Conservation (phyloP, 2,888 invertebrate genomes). For the Heliothis peltigera region DNA sequence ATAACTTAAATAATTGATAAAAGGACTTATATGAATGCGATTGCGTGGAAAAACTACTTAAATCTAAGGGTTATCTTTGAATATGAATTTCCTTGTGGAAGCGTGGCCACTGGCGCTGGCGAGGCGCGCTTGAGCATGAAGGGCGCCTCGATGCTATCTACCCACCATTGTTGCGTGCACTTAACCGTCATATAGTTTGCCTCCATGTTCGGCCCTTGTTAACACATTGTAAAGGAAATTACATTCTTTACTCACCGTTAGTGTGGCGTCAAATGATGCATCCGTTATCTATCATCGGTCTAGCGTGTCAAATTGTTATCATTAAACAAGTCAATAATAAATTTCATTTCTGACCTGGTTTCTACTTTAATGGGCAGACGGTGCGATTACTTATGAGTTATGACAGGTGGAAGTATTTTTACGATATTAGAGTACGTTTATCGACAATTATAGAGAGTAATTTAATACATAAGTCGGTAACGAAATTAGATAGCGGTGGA, state of each 20-base stretch:
- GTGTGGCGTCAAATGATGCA: constrained; percentile 79
- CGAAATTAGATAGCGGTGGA: constrained; percentile 35
- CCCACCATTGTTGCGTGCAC: constrained; percentile 86
- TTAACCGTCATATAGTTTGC: constrained; percentile 84
- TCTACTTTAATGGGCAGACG: constrained; percentile 52
- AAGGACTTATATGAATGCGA: constrained; percentile 29
- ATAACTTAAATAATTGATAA: too few species aligned
- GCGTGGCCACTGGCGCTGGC: constrained; percentile 62
- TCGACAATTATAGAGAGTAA: constrained; percentile 40
- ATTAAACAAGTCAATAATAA: constrained; percentile 79
- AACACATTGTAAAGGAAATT: constrained; percentile 89
- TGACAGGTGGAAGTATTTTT: constrained; percentile 50
- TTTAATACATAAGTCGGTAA: constrained; percentile 43
- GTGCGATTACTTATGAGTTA: constrained; percentile 57
- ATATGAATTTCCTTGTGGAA: constrained; percentile 68
- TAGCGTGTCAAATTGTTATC: constrained; percentile 83
- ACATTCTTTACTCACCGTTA: constrained; percentile 85
- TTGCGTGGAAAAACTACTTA: constrained; percentile 35
- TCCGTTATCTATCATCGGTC: constrained; percentile 86
- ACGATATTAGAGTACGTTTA: constrained; percentile 50
- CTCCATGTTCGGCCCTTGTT: constrained; percentile 84
- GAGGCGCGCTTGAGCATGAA: constrained; percentile 65
- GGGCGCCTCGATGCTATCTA: constrained; percentile 85
- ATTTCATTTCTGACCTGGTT: constrained; percentile 64
- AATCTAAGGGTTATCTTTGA: constrained; percentile 47